A percentile compares a stretch with the other conserved stretches of the same genome.
These are phyloP conservation scores for Istiophorus platypterus DNA, from an alignment of 2,113 vertebrate species.

Conservation along the genomic window DNA sequence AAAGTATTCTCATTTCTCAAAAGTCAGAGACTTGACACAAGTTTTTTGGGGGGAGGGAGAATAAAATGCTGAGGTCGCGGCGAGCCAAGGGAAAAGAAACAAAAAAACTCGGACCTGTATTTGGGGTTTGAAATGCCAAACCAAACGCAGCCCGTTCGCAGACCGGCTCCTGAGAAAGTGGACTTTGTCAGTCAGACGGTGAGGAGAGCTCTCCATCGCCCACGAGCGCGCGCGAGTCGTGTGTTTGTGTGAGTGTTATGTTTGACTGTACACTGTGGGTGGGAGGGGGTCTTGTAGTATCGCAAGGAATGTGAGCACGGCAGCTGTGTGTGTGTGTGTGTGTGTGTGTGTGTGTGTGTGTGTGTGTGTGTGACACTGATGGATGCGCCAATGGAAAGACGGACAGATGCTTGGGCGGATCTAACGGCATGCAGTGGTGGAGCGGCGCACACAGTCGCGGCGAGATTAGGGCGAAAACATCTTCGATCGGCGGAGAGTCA, in stretches of 20 bases:
- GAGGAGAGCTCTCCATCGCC: conserved; percentile 57
- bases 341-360: conserved; percentile 66
- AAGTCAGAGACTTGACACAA: background rate
- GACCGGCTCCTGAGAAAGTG: conserved; percentile 42
- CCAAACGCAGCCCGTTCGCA: background rate
- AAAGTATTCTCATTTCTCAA: background rate
- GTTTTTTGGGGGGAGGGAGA: background rate
- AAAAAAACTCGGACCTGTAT: background rate
- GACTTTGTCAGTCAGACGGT: conserved; percentile 62
- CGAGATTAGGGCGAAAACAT: conserved; percentile 81
- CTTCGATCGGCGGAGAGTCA: conserved; percentile 75
- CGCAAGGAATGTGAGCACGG: conserved; percentile 82
- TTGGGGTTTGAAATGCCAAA: conserved; percentile 4
- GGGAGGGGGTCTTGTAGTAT: conserved; percentile 81
- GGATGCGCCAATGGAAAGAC: conserved; percentile 95
- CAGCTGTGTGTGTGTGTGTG: conserved; percentile 53
- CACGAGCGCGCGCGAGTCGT: conserved; percentile 30
- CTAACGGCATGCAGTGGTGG: conserved; percentile 86
- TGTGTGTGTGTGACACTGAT: conserved; percentile 90
- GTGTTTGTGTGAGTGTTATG: conserved; percentile 43
- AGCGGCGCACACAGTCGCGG: conserved; percentile 80
- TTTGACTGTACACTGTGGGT: conserved; percentile 47
- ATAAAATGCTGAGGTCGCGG: background rate
- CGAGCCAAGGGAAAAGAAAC: background rate
- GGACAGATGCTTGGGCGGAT: conserved; percentile 99